These are phyloP conservation scores for Calidris pygmaea DNA, from an alignment of 2,113 vertebrate species.

Conservation along the genomic window DNA sequence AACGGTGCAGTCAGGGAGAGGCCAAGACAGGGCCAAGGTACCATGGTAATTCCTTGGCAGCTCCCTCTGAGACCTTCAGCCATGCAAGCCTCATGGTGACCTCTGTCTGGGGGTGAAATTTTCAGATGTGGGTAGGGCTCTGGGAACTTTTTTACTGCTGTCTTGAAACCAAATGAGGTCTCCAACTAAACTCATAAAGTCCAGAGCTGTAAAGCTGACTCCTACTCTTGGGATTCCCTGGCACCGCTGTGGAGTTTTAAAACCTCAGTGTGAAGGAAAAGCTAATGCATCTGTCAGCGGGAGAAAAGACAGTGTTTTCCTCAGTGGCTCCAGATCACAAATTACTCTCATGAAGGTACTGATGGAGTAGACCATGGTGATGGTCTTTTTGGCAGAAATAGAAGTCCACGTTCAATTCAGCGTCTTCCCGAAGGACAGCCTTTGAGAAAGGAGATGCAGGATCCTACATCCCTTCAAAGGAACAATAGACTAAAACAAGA, in stretches of 20 bases:
- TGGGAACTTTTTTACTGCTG: not conserved
- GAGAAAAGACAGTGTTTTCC: not conserved
- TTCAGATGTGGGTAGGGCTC: not conserved
- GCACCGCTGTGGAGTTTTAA: not conserved
- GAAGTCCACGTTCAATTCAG: not conserved
- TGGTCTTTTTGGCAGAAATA: not conserved
- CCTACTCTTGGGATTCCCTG: not conserved
- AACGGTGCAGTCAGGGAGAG: not conserved
- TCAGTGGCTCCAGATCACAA: not conserved
- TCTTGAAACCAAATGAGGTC: not conserved
- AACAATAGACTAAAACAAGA: not conserved
- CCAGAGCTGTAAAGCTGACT: not conserved
- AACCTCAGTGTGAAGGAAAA: not conserved
- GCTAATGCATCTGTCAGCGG: not conserved
- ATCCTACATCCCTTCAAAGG: not conserved
- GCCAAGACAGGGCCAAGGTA: not conserved
- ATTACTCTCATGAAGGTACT: not conserved
- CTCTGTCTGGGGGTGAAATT: not conserved
- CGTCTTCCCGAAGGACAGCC: not conserved
- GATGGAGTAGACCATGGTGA: not conserved
- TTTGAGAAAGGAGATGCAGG: not conserved
- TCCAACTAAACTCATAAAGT: not conserved
- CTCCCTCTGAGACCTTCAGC: not conserved
- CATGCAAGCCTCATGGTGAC: not conserved
- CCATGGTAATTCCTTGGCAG: not conserved